Evolutionary conservation across 2,113 vertebrate species (phyloP).

Genomic region (Ptychochromis oligacanthus): DNA sequence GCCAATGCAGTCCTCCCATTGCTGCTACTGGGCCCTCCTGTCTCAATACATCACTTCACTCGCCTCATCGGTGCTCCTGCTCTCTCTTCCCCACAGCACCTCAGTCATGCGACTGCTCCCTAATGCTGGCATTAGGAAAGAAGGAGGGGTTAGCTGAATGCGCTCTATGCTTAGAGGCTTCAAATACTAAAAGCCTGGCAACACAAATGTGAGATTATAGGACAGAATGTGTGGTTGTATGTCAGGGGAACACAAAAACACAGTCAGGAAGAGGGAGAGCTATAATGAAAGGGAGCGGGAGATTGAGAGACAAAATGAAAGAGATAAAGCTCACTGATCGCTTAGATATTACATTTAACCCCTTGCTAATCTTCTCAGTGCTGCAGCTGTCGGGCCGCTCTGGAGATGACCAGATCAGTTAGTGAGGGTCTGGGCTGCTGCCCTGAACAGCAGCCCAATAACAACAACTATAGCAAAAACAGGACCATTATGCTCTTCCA

Average conservation of each 20-base stretch:
- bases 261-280: constrained; percentile 26
- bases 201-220: constrained; percentile 63
- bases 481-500: constrained; percentile 27
- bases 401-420: constrained; percentile 51
- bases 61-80: constrained; percentile 51
- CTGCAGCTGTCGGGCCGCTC: constrained; percentile 63
- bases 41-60: constrained; percentile 74
- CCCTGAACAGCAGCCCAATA: constrained; percentile 10
- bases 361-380: constrained; percentile 69
- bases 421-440: constrained; percentile 23
- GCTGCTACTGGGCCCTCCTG: constrained; percentile 48
- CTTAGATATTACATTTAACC: constrained; percentile 72
- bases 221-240: constrained; percentile 48
- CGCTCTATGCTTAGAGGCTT: constrained; percentile 35
- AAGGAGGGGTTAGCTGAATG: constrained; percentile 45
- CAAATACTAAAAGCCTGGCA: constrained; percentile 55
- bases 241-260: constrained; percentile 23
- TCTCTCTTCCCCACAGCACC: constrained; percentile 51
- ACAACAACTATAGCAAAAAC: constrained; percentile 28
- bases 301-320: constrained; percentile 69
- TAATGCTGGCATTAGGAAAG: constrained; percentile 62
- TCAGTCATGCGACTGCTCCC: constrained; percentile 62
- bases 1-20: constrained; percentile 46
- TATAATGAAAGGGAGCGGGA: constrained; percentile 55
- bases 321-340: constrained; percentile 65